These are phyloP conservation scores for Mixornis gularis DNA, from an alignment of 2,113 vertebrate genomes.

Conservation along the genomic window DNA sequence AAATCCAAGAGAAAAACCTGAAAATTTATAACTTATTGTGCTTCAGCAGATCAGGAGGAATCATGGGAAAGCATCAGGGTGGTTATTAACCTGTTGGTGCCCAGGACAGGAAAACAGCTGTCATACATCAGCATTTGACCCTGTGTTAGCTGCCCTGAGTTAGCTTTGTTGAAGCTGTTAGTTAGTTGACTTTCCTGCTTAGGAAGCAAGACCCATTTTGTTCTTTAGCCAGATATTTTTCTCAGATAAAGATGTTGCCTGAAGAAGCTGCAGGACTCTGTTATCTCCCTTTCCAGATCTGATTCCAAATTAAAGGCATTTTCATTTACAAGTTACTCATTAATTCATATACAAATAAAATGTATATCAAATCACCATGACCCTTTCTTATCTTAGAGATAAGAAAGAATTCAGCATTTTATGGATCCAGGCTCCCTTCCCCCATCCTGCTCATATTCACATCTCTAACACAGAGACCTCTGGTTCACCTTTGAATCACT, in stretches of 20 bases:
- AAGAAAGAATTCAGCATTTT: background rate
- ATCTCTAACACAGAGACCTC: slow-evolving; percentile 30
- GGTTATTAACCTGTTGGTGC: background rate
- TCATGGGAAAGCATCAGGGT: background rate
- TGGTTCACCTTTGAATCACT: slow-evolving; percentile 64
- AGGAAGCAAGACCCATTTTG: background rate
- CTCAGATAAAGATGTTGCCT: background rate
- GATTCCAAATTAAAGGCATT: background rate
- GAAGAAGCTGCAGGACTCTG: background rate
- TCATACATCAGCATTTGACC: background rate
- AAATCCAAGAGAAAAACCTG: background rate
- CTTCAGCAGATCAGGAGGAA: background rate
- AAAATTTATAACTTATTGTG: background rate
- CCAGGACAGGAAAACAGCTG: background rate
- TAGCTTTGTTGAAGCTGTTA: background rate
- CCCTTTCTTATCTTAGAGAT: background rate
- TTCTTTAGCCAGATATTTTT: background rate
- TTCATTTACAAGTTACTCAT: background rate
- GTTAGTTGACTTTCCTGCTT: background rate
- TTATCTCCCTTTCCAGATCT: background rate
- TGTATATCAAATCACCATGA: background rate
- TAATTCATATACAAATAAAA: background rate
- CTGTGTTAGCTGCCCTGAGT: background rate
- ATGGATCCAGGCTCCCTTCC: background rate
- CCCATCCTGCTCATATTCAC: background rate